These are phyloP conservation scores for Pseudococcus longispinus DNA, from an alignment of 2,888 invertebrate species.

Conservation along the genomic window DNA sequence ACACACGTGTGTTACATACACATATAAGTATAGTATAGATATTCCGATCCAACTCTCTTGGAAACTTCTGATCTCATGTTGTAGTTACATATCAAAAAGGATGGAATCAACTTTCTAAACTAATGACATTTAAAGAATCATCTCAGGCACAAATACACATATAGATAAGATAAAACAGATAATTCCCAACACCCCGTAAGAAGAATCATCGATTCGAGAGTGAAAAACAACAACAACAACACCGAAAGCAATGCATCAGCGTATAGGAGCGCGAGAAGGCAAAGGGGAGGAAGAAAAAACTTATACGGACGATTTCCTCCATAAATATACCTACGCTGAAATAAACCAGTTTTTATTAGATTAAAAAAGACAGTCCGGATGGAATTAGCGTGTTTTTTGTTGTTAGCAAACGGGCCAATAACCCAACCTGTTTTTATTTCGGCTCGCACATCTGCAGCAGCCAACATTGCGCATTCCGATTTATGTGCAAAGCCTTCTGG, in stretches of 20 bases:
- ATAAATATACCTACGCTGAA: conserved; percentile 56
- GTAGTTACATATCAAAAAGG: conserved; percentile 33
- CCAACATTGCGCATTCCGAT: conserved; percentile 7
- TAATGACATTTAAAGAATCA: conserved; percentile 50
- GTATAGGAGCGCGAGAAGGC: too few species aligned
- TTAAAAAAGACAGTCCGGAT: conserved; percentile 50
- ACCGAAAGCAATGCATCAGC: background rate
- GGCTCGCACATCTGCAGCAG: conserved; percentile 20
- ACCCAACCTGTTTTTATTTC: conserved; percentile 42
- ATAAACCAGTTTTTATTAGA: conserved; percentile 54
- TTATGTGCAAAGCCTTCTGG: background rate
- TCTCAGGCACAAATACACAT: background rate
- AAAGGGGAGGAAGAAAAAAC: conserved; percentile 22
- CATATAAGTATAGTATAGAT: background rate
- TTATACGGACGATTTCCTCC: conserved; percentile 54
- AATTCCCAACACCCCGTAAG: conserved; percentile 43
- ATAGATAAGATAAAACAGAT: conserved; percentile 47
- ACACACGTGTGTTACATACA: background rate
- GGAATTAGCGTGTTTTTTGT: conserved; percentile 45
- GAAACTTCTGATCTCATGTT: background rate
- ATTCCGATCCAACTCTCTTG: background rate
- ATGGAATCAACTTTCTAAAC: conserved; percentile 53
- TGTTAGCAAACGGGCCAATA: conserved; percentile 50
- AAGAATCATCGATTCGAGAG: conserved; percentile 33
- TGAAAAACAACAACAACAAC: background rate